These are phyloP conservation scores for Bombus superbus DNA, from an alignment of 1,140 invertebrate species.

Conservation along the genomic window DNA sequence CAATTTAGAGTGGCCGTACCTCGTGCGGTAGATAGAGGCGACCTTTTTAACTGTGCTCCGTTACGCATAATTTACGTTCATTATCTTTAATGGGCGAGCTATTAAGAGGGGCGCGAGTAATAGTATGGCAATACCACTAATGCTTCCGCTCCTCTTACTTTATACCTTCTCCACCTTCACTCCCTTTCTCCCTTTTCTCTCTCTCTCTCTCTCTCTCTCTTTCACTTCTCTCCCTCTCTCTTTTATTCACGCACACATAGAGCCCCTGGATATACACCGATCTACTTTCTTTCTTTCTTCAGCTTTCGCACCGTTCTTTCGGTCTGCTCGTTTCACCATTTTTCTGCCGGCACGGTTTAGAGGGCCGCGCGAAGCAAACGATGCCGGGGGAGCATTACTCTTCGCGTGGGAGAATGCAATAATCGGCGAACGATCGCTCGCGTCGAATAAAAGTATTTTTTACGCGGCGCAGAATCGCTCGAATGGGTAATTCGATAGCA, in stretches of 20 bases:
- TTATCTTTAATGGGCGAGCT: conserved; percentile 72
- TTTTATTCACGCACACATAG: neutral
- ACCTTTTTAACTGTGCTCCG: conserved; percentile 71
- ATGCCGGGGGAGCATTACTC: conserved; percentile 60
- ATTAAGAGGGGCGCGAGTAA: conserved; percentile 71
- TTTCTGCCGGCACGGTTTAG: conserved; percentile 56
- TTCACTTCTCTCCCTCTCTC: neutral
- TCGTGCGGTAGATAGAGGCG: conserved; percentile 62
- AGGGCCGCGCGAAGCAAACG: conserved; percentile 61
- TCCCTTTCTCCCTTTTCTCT: neutral
- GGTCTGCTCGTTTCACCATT: conserved; percentile 50
- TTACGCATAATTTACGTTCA: conserved; percentile 74
- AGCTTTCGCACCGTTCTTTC: conserved; percentile 10
- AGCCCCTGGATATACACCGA: neutral
- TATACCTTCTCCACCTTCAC: conserved; percentile 33
- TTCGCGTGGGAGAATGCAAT: conserved; percentile 63
- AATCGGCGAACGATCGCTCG: conserved; percentile 42
- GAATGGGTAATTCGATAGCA: conserved; percentile 48
- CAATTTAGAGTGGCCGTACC: conserved; percentile 57
- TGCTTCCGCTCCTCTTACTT: conserved; percentile 62
- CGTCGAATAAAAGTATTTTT: conserved; percentile 44
- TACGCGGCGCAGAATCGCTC: conserved; percentile 34
- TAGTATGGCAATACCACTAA: conserved; percentile 71
- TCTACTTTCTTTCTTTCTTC: neutral
- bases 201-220: neutral